Base-by-base conservation (phyloP, 1,140 invertebrate genomes). In the Hylaeus anthracinus region DNA sequence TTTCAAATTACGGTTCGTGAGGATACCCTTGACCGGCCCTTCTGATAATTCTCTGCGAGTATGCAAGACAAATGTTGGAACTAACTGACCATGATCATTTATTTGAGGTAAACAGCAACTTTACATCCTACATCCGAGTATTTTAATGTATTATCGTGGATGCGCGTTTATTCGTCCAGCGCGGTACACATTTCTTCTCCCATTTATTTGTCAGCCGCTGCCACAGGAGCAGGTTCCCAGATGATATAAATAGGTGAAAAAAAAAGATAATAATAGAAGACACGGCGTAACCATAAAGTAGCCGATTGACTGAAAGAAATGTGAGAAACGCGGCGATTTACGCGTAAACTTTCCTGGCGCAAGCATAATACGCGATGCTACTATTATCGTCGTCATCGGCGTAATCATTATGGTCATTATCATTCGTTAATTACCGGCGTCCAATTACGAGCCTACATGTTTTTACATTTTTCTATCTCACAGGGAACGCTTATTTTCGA, bases 371-470 rank as follows among this genome's bases (percentile, higher is more conserved):
- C 56, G 48, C 75, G 72, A 83, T 72, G 61, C 48, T 12, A 64
- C 45, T 43, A 82, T 78, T 79, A 79, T 86, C 66, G 67, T 79
- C 80, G 80, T 78, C 80, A 81, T 81, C 63, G 66, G 51, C 60
- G 61, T 77, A 65, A 76, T 85, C 78, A 81, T 85, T 72, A 76
- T 61, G 73, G 61, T 86, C 56, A 84, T 85, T 84, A 84, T 64
- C 70, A 61, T 72, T 53, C 55, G 67, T 86, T 86, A 86, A 86
- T 86, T 86, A 79, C 63, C 63, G 26, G 9, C 75, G 67, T 82
- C 85, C 84, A 86, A 86, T 86, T 86, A 86, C 80, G 55, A 64
- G 70, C 60, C 43, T 0, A 4, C 60, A 48, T 63, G 73, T 71
- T 82, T 72, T 56, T 72, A 83, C 70, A 82, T 67, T 78, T 63